Conservation (phyloP, 2,797 vertebrate species). For the Cyprinodon diabolis region DNA sequence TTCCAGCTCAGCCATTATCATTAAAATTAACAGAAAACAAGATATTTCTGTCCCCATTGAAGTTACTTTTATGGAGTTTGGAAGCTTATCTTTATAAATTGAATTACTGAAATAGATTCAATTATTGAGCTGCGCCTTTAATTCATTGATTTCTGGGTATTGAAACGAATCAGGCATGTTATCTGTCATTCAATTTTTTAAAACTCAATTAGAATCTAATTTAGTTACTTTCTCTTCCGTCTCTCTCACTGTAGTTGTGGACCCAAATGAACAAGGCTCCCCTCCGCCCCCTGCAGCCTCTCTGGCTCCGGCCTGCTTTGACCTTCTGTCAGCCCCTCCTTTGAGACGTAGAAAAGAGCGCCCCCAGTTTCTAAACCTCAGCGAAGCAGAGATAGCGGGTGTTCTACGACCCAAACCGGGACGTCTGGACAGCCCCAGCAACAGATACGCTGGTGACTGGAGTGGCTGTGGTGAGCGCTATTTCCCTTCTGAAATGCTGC, state of each 20-base stretch:
- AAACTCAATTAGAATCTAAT: not conserved
- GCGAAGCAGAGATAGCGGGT: constrained; percentile 74
- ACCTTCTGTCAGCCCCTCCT: constrained; percentile 60
- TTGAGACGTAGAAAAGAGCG: constrained; percentile 90
- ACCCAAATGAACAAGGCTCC: constrained; percentile 71
- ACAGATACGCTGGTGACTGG: constrained; percentile 98
- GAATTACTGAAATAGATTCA: not conserved
- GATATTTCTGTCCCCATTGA: not conserved
- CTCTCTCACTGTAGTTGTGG: constrained; percentile 79
- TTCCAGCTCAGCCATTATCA: not conserved
- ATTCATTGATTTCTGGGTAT: not conserved
- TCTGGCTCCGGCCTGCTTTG: constrained; percentile 9
- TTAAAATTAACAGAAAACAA: not conserved
- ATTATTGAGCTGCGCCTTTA: not conserved
- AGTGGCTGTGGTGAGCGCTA: constrained; percentile 90
- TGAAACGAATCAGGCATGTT: not conserved
- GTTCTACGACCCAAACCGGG: constrained; percentile 87
- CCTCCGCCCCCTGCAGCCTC: constrained; percentile 42
- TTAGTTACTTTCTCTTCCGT: constrained; percentile 11
- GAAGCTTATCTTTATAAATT: not conserved
- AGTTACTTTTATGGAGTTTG: not conserved
- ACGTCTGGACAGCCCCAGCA: constrained; percentile 94
- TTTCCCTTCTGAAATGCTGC: constrained; percentile 67
- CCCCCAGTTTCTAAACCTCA: constrained; percentile 89
- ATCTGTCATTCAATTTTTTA: not conserved